Conservation (phyloP, 2,113 vertebrate species). For the Verasper variegatus region DNA sequence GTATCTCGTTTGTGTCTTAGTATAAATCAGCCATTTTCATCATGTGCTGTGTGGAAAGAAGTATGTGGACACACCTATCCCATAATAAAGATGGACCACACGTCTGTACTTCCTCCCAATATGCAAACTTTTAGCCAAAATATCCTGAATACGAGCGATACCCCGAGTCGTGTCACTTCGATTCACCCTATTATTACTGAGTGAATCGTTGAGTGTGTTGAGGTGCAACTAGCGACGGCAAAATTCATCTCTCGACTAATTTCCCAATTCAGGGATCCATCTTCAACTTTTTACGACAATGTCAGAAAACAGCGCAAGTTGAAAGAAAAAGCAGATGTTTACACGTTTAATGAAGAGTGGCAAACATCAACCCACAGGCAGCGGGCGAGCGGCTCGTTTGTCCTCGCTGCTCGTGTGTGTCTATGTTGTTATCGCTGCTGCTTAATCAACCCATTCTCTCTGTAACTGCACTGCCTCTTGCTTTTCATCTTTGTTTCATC, state of each 20-base stretch:
- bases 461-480: background rate
- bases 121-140: too few relatives aligned
- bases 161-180: too few relatives aligned
- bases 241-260: too few relatives aligned
- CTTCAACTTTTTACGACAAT: background rate
- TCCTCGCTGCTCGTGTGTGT: background rate
- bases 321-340: background rate
- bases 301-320: background rate
- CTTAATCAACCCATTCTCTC: conserved; percentile 30
- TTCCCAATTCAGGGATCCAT: background rate
- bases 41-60: background rate
- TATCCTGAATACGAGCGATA: too few relatives aligned
- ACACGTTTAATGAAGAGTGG: too few relatives aligned
- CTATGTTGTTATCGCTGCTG: conserved; percentile 1
- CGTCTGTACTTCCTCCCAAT: too few relatives aligned
- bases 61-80: background rate
- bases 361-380: too few relatives aligned
- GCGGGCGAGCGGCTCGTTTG: too few relatives aligned
- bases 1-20: background rate
- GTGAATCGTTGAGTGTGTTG: too few relatives aligned
- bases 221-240: too few relatives aligned
- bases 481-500: conserved; percentile 59
- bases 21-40: background rate
- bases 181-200: too few relatives aligned
- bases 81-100: background rate